phyloP scores from a whole-genome alignment of 2,797 vertebrate species.

The Phrynocephalus forsythii region DNA sequence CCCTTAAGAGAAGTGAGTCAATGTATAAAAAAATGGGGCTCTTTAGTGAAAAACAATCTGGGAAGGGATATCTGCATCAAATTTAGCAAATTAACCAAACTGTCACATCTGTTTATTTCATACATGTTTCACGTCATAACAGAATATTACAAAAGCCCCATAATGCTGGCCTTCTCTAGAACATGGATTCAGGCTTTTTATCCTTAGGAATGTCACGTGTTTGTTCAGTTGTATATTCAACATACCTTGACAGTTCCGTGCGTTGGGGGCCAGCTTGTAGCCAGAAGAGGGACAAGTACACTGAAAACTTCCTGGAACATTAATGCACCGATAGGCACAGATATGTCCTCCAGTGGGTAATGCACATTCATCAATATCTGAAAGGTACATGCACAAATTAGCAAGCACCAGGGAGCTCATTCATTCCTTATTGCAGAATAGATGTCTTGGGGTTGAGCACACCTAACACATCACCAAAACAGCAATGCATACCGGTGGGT shows the following conservation, averaged over 20 bases:
- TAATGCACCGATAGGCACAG: constrained; percentile 95
- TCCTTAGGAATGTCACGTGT: not conserved
- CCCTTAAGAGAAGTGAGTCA: not conserved
- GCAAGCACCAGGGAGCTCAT: not conserved
- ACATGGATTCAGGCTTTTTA: too few relatives aligned
- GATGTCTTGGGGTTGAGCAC: not conserved
- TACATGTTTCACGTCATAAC: not conserved
- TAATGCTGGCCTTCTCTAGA: not conserved
- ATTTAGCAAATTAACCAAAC: not conserved
- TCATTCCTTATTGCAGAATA: not conserved
- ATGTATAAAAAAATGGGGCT: not conserved
- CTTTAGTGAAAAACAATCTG: not conserved
- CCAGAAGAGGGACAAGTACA: constrained; percentile 90
- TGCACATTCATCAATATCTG: constrained; percentile 98
- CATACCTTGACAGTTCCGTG: constrained; percentile 94
- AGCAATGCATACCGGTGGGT: not conserved
- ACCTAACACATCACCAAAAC: not conserved
- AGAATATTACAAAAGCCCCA: not conserved
- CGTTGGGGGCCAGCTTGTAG: constrained; percentile 90
- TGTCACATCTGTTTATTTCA: not conserved
- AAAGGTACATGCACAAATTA: constrained; percentile 16
- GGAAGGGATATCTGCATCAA: not conserved
- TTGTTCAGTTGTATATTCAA: not conserved
- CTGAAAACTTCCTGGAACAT: constrained; percentile 92
- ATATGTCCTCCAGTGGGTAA: constrained; percentile 96